Conservation (phyloP, 2,888 invertebrate genomes). For the Noctua janthe region DNA sequence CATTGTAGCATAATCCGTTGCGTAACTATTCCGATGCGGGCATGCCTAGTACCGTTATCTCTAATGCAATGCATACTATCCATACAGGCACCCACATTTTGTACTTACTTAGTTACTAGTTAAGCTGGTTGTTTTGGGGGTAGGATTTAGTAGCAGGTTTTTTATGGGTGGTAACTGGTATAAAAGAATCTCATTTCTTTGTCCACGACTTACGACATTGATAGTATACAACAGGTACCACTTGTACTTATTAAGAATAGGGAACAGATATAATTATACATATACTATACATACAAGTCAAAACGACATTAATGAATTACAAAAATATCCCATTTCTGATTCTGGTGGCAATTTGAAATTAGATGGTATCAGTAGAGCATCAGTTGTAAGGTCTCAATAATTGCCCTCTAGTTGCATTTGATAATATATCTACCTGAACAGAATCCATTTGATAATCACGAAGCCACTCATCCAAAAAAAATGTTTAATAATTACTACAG, state of each 20-base stretch:
- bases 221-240: neutral
- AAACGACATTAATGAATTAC: neutral
- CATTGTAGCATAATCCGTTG: constrained; percentile 64
- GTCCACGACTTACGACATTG: constrained; percentile 7
- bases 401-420: neutral
- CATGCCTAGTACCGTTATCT: constrained; percentile 72
- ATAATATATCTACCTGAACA: neutral
- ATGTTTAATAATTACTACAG: neutral
- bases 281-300: neutral
- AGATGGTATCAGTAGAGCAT: neutral
- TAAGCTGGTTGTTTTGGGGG: constrained; percentile 45
- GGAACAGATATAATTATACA: neutral
- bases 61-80: constrained; percentile 64
- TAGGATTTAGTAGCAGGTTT: constrained; percentile 43
- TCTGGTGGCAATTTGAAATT: neutral
- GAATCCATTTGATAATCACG: constrained; percentile 3
- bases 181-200: constrained; percentile 23
- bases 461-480: constrained; percentile 1
- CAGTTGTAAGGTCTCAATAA: neutral
- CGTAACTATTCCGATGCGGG: constrained; percentile 65
- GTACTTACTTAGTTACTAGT: constrained; percentile 47
- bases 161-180: constrained; percentile 6
- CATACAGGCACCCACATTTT: constrained; percentile 60
- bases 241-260: neutral
- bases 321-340: neutral